Conservation (phyloP, 2,113 vertebrate genomes). For the Hyperoodon ampullatus region DNA sequence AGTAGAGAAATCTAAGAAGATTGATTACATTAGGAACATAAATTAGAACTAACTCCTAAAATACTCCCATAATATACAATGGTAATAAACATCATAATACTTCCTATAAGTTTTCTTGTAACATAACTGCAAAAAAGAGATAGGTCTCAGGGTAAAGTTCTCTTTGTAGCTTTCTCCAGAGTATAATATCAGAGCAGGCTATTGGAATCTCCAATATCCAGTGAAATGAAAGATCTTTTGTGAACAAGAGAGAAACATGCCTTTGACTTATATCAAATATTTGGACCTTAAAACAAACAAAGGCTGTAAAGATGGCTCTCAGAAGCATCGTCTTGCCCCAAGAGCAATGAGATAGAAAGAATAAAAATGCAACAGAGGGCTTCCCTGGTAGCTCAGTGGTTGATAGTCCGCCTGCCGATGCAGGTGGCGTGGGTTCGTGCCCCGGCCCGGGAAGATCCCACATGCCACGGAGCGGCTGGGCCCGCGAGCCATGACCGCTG, state of each 20-base stretch:
- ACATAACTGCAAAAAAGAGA: not conserved
- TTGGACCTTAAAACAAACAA: not conserved
- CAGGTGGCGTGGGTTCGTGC: no score
- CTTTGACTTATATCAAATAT: conserved; percentile 24
- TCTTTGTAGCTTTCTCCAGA: not conserved
- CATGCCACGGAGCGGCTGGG: no score
- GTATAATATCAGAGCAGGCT: not conserved
- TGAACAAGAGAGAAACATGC: not conserved
- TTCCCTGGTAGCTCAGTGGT: no score
- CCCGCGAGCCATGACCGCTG: no score
- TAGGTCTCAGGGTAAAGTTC: not conserved
- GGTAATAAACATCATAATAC: not conserved
- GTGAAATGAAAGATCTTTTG: conserved; percentile 7
- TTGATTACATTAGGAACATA: not conserved
- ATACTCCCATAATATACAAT: not conserved
- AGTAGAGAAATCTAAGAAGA: not conserved
- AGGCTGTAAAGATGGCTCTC: not conserved
- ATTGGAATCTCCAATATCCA: not conserved
- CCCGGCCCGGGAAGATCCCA: no score
- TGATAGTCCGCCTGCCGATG: no score
- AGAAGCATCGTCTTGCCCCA: not conserved
- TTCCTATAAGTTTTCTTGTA: not conserved
- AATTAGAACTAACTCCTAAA: not conserved
- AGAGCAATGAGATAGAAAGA: not conserved
- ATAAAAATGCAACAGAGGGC: not conserved